phyloP scores from a whole-genome alignment of 92 coral and sea anemone species.

The Pocillopora grandis region DNA sequence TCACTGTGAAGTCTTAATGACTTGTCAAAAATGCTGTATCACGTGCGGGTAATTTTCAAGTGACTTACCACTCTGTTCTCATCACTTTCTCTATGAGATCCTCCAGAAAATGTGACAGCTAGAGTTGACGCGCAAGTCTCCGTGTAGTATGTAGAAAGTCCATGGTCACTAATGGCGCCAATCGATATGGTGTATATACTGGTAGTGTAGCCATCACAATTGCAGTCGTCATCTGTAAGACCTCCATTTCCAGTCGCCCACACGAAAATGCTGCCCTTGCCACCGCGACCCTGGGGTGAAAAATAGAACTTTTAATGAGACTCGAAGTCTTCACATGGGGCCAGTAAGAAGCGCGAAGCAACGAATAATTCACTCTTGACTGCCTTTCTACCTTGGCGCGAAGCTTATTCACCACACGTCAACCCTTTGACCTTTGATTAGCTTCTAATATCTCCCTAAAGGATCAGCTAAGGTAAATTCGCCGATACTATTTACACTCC shows the following conservation, averaged over 20 bases:
- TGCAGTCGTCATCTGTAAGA: conserved; percentile 88
- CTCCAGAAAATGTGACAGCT: conserved; percentile 90
- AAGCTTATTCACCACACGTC: too few relatives aligned
- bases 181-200: conserved; percentile 85
- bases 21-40: too few relatives aligned
- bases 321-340: too few relatives aligned
- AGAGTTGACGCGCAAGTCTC: conserved; percentile 87
- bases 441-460: too few relatives aligned
- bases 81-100: conserved; percentile 76
- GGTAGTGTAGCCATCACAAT: conserved; percentile 90
- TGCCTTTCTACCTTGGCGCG: too few relatives aligned
- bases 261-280: conserved; percentile 81
- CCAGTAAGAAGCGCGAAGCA: background rate
- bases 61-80: conserved; percentile 79
- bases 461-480: too few relatives aligned
- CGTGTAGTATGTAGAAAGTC: conserved; percentile 83
- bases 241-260: conserved; percentile 97
- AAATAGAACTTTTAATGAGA: background rate
- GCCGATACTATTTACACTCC: too few relatives aligned
- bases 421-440: too few relatives aligned
- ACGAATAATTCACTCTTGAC: background rate
- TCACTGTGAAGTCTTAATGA: too few relatives aligned
- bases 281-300: conserved; percentile 72
- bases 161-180: conserved; percentile 88
- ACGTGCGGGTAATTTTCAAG: too few relatives aligned